Conservation (phyloP, 2,113 vertebrate species). For the Corythoichthys haematopterus region DNA sequence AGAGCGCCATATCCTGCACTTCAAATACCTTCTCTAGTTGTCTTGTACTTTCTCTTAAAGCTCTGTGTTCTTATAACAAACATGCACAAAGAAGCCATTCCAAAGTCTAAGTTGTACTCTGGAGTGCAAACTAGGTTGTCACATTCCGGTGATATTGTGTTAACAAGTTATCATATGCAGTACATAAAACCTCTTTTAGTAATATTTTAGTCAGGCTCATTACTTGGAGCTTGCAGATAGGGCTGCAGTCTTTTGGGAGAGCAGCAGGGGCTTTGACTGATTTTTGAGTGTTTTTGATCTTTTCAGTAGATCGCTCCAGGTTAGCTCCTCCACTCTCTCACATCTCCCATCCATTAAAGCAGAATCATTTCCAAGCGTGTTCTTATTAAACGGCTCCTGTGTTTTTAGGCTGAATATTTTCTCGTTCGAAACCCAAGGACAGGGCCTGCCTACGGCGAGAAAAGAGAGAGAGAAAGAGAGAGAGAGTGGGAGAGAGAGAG, state of each 20-base stretch:
- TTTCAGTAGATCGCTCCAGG: constrained; percentile 58
- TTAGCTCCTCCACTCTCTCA: constrained; percentile 53
- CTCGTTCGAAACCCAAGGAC: constrained; percentile 60
- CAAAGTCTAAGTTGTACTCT: constrained; percentile 30
- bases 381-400: constrained; percentile 66
- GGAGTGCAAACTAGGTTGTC: constrained; percentile 43
- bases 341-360: constrained; percentile 63
- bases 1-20: constrained; percentile 32
- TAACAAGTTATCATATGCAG: constrained; percentile 48
- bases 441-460: constrained; percentile 58
- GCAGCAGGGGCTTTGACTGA: constrained; percentile 54
- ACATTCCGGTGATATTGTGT: constrained; percentile 42
- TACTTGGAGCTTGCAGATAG: constrained; percentile 39
- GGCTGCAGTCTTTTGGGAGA: constrained; percentile 49
- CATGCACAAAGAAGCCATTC: constrained; percentile 21
- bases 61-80: constrained; percentile 21
- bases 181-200: constrained; percentile 19
- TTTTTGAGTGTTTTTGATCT: constrained; percentile 50
- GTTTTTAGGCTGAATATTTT: constrained; percentile 66
- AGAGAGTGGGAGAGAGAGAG: constrained; percentile 23
- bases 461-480: constrained; percentile 21
- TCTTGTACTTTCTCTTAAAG: constrained; percentile 20
- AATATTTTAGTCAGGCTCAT: constrained; percentile 53
- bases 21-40: constrained; percentile 41
- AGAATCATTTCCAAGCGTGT: constrained; percentile 51